A percentile compares a stretch with the other conserved stretches of the same genome.
Conservation (phyloP, 1,140 invertebrate genomes). For the Pogonomyrmex californicus region DNA sequence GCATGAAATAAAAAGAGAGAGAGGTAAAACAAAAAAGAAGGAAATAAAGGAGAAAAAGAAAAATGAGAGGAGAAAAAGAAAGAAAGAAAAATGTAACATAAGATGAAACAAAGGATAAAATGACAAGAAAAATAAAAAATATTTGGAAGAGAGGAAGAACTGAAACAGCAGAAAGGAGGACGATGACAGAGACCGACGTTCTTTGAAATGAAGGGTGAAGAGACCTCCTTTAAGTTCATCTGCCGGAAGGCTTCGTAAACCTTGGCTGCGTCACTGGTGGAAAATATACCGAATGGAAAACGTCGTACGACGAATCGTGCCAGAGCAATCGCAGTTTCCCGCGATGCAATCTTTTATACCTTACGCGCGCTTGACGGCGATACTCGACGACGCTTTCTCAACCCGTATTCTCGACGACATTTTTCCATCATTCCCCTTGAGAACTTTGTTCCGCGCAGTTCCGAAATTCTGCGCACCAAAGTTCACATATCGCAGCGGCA, state of each 20-base stretch:
- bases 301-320: conserved; percentile 37
- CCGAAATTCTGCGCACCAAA: conserved; percentile 28
- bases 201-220: conserved; percentile 38
- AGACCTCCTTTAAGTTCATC: conserved; percentile 20
- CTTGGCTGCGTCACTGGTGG: conserved; percentile 26
- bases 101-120: not conserved
- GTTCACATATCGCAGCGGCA: not conserved
- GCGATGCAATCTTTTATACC: conserved; percentile 57
- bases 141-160: not conserved
- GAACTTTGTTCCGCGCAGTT: not conserved
- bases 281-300: conserved; percentile 54
- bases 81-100: not conserved
- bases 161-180: not conserved
- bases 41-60: not conserved
- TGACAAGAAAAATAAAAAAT: conserved; percentile 1
- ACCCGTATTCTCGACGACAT: conserved; percentile 14
- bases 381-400: conserved; percentile 35
- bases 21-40: not conserved
- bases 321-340: conserved; percentile 28
- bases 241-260: conserved; percentile 8
- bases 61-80: not conserved
- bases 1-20: not conserved
- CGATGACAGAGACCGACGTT: conserved; percentile 22
- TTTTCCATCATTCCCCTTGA: conserved; percentile 33
- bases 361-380: conserved; percentile 44